Evolutionary conservation across 2,888 invertebrate species (phyloP).

Genomic region (Plagodis dolabraria): DNA sequence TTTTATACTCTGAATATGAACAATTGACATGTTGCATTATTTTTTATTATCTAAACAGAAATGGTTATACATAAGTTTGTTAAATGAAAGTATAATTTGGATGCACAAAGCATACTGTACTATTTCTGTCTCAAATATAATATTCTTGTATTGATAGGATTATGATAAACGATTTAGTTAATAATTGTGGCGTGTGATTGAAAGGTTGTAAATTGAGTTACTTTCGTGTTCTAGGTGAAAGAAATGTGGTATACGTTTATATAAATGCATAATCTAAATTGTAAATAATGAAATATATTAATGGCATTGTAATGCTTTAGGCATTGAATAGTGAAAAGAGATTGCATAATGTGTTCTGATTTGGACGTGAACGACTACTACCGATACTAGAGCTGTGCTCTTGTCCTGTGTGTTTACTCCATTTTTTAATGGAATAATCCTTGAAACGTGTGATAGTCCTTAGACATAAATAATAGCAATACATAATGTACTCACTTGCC

Average conservation of each 20-base stretch:
- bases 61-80: background rate
- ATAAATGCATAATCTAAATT: slow-evolving; percentile 52
- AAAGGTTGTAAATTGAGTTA: slow-evolving; percentile 41
- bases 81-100: slow-evolving; percentile 3
- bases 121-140: slow-evolving; percentile 20
- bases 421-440: slow-evolving; percentile 45
- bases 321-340: background rate
- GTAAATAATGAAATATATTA: slow-evolving; percentile 47
- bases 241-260: slow-evolving; percentile 68
- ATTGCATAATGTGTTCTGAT: background rate
- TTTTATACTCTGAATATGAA: background rate
- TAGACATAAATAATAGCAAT: slow-evolving; percentile 32
- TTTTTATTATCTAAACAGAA: background rate
- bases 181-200: slow-evolving; percentile 33
- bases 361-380: slow-evolving; percentile 25
- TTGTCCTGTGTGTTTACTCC: slow-evolving; percentile 39
- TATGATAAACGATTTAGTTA: background rate
- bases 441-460: slow-evolving; percentile 46
- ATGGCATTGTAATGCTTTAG: background rate
- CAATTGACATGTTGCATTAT: slow-evolving; percentile 7
- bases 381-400: slow-evolving; percentile 52
- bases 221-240: slow-evolving; percentile 37
- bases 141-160: slow-evolving; percentile 9
- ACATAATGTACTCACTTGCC: slow-evolving; percentile 56
- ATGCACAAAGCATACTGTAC: slow-evolving; percentile 14